Base-by-base conservation (phyloP, 1,140 invertebrate species). In the Atta colombica region DNA sequence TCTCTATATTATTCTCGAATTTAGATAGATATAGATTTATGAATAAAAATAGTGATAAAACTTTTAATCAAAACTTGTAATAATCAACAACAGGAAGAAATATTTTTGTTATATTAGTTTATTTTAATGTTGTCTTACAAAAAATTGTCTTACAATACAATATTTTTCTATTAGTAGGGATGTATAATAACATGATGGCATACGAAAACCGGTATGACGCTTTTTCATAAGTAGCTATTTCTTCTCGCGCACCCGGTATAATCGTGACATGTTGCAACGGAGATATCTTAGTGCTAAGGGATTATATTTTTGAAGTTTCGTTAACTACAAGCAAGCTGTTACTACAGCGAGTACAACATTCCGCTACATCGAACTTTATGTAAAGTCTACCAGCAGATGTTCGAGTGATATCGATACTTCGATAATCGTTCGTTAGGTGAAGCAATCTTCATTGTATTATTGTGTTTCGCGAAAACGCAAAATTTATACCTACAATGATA, bases 271-370 rank as follows among this genome's bases (percentile, higher is more conserved):
- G 80, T 84, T 84, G 58, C 69, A 51, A 53, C 28, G 18, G 12
- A 63, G 55, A 58, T 45, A 77, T 18, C 35, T 49, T 35, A 60
- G 53, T n/a, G 49, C 31, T 45, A 28, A 55, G 25, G 69, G 80
- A 84, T 84, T 84, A 61, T n/a, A 84, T 84, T 84, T 84, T 84
- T 84, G 39, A 61, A 82, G 45, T 72, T 82, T 31, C n/a, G 28
- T 84, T 39, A 49, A 51, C 21, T 74, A 63, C 69, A 84, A 63
- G 55, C 65, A 55, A 81, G 77, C 25, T 61, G 51, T 45, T 74
- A 61, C 69, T 74, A n/a, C 39, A 74, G 63, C 39, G 49, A 39
- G 51, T 71, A 71, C 65, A 58, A 71, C 51, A 58, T 71, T 71
- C 66, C 21, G 35, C n/a, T 51, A 45, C 16, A 31, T 68, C n/a